Evolutionary conservation across 2,113 vertebrate genomes (phyloP).

Genomic region (Chitala chitala): DNA sequence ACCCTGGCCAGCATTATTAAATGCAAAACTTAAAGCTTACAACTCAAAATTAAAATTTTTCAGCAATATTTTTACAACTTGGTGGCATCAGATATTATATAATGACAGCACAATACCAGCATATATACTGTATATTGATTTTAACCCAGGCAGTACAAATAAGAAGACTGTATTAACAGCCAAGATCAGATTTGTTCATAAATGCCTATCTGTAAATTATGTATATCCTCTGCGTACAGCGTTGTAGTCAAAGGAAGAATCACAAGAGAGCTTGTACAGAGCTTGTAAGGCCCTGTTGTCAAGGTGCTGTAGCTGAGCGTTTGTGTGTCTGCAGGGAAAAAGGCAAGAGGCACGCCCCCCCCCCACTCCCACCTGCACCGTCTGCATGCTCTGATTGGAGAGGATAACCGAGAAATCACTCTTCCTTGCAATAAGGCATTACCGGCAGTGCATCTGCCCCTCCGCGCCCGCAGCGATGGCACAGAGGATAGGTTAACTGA

Average conservation of each 20-base stretch:
- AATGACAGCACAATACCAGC: neutral
- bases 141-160: neutral
- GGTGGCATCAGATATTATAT: neutral
- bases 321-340: neutral
- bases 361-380: neutral
- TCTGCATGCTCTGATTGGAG: neutral
- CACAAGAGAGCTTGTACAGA: neutral
- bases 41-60: conserved; percentile 7
- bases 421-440: neutral
- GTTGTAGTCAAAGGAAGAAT: no score
- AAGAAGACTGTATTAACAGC: neutral
- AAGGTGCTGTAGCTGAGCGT: neutral
- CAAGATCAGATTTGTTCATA: neutral
- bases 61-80: neutral
- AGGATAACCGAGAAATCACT: neutral
- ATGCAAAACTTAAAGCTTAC: neutral
- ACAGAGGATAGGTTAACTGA: neutral
- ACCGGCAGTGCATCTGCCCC: neutral
- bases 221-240: neutral
- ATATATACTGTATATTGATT: neutral
- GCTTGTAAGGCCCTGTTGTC: neutral
- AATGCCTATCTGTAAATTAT: conserved; percentile 3
- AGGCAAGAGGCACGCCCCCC: no score
- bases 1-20: neutral
- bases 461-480: neutral